Evolutionary conservation across 2,797 vertebrate genomes (phyloP), one percentile per base, ranked within the genome.

Genomic region (Parambassis ranga): DNA sequence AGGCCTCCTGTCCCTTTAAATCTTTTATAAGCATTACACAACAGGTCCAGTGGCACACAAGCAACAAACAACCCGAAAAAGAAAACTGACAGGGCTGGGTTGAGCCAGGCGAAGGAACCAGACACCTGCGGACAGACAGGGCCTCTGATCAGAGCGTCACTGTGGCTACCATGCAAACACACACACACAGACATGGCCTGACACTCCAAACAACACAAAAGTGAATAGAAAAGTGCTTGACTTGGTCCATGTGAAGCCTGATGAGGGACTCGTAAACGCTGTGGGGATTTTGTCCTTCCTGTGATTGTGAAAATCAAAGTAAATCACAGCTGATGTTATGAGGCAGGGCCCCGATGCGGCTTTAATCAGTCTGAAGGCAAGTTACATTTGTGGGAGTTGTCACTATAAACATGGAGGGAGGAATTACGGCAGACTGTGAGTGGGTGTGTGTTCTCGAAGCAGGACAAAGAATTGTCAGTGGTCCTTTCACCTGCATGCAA

Each of bases 21-120:
- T 90, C 85, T 89, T 91, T 90, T 84, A 86, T 91, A 90, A 89
- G 88, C 69, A 39, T 93, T 92, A 89, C 91, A 91, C 90, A 92
- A 92, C 87, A 84, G 84, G 79, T 88, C 74, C 61, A 83, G 80
- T 84, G 71, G 79, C 83, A 81, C 85, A 82, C 81, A 87, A 82
- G 79, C 80, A 85, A 84, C 89, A 91, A 90, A 85, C 90, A 90
- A 82, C 76, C 74, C 63, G 63, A 77, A 77, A 87, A 83, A 76
- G 79, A 76, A 89, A 82, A 76, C 56, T 77, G 73, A 75, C 74
- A 16, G 75, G 77, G 84, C 71, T 63, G 74, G 77, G 72, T 71
- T 61, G 77, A 88, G 82, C 59, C 75, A 62, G 78, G 58, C 70
- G 41, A 69, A 68, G 85, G 86, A 91, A 91, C 81, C 71, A 89